These are phyloP conservation scores for Gephyroberyx darwinii DNA, from an alignment of 2,797 vertebrate species.

Conservation along the genomic window DNA sequence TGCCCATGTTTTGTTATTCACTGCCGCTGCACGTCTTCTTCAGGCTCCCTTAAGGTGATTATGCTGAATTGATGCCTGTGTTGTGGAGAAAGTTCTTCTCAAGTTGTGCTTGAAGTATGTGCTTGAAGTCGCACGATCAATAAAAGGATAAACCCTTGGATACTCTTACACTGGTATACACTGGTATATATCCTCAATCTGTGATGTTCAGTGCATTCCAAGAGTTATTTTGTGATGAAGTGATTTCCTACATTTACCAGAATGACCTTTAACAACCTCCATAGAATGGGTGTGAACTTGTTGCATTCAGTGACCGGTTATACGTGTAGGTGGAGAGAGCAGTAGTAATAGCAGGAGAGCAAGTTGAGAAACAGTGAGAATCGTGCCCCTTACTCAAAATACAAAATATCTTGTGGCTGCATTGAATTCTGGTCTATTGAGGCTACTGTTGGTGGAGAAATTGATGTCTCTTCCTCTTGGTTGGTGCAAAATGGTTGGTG, in stretches of 20 bases:
- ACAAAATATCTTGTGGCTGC: constrained; percentile 18
- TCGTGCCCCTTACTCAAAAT: constrained; percentile 4
- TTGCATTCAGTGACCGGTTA: constrained; percentile 30
- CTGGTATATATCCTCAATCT: too few relatives aligned
- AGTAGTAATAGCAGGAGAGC: constrained; percentile 14
- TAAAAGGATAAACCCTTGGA: too few relatives aligned
- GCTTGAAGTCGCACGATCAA: too few relatives aligned
- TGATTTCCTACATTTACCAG: too few relatives aligned
- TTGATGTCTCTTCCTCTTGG: background rate
- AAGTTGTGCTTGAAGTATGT: constrained; percentile 1
- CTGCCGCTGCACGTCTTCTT: background rate
- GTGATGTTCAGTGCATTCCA: too few relatives aligned
- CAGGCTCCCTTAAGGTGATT: constrained; percentile 4
- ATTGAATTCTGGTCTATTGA: background rate
- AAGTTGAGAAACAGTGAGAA: constrained; percentile 4
- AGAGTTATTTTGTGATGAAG: too few relatives aligned
- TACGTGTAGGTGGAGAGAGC: constrained; percentile 27
- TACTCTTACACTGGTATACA: too few relatives aligned
- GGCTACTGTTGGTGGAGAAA: background rate
- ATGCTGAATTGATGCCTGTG: constrained; percentile 8
- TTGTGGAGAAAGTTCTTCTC: constrained; percentile 12
- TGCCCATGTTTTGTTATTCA: background rate
- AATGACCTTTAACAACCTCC: too few relatives aligned
- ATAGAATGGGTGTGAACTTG: background rate
- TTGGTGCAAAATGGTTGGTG: too few relatives aligned